Evolutionary conservation across 2,888 invertebrate species (phyloP), one percentile per base, ranked within the genome.

Genomic region (Polylopha cassiicola): DNA sequence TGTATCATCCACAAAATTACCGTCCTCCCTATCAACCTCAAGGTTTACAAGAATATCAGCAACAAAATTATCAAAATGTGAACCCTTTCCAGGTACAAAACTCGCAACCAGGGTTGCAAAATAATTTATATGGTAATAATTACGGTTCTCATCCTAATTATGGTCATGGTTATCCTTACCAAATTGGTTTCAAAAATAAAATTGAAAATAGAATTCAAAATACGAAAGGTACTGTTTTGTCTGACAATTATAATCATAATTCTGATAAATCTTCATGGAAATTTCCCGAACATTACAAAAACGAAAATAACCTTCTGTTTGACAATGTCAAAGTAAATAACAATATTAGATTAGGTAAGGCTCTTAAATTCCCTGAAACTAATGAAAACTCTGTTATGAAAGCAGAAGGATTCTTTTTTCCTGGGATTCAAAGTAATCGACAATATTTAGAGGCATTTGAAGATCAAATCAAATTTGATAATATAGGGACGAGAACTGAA

Each of bases 151-250:
- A 54, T 18, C 50, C 56, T 34, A 58, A 60, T 11, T 65, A 69
- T 38, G 68, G 62, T 4, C 36, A 41, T 3, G 51, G 51, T 18
- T 69, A 65, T 39, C 62, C 71, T 3, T 51, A 65, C 23, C 42
- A 51, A 47, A 43, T 10, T 32, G 45, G 11, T 38, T 44, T 14
- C 36, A 51, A 16, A 44, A 53, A 52, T 13, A 48, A 48, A 47
- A 70, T 72, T 22, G 59, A 80, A 44, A 71, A 65, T 49, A 62
- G 80, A 6, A 78, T 81, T 45, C 73, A 80, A 56, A 78, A 74
- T 43, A 73, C 60, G 43, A 73, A 67, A 13, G 52, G 37, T 4
- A 37, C 52, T 28, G 48, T 52, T 24, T 47, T 46, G 20, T 48
- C 51, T 34, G 48, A 52, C 2, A 45, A 54, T 17, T 30, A 46